Evolutionary conservation across 2,113 vertebrate genomes (phyloP), one percentile per base, ranked within the genome.

Genomic region (Periophthalmus modestus): DNA sequence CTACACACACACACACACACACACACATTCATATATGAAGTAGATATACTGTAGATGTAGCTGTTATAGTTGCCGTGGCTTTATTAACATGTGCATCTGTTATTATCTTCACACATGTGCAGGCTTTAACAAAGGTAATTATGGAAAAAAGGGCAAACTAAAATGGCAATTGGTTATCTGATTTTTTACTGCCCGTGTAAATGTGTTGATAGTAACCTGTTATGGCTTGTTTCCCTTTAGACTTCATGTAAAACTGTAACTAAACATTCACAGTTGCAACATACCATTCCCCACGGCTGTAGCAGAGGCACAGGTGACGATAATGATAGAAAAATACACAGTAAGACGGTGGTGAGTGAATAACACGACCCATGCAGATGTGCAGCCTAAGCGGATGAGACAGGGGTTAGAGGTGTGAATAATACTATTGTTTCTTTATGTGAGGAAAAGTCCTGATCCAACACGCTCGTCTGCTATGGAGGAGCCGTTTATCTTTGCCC

Each of bases 401-500:
- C 46, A 28, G 28, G 76, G 77, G 80, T 58, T 46, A 68, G 47
- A 63, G 43, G 34, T 24, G 72, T 54, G 62, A 54, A 62, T 78
- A 48, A 68, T 76, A 58, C 72, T 66, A 62, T 89, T 83, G 81
- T 82, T 66, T 82, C 47, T 52, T 72, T 70, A 66, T 69, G 68
- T 67, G 67, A 73, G 71, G 74, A 88, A 81, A 82, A 79, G 66
- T 7, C 79, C 43, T 85, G 86, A 87, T 81, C 74, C 79, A 71
- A 86, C 86, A 81, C 58, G 81, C 71, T 72, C 76, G 75, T 75
- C 85, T 23, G 84, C 81, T 73, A 76, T 19, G 2, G 66, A 74
- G 43, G 52, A 3, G 16, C 66, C 21, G 33, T 69, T 80, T 67
- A 69, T 54, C n/a, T 75, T 73, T 59, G 68, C 69, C 57, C 34